Conservation (phyloP, 2,797 vertebrate genomes). For the Rhabdophis nuchalis region DNA sequence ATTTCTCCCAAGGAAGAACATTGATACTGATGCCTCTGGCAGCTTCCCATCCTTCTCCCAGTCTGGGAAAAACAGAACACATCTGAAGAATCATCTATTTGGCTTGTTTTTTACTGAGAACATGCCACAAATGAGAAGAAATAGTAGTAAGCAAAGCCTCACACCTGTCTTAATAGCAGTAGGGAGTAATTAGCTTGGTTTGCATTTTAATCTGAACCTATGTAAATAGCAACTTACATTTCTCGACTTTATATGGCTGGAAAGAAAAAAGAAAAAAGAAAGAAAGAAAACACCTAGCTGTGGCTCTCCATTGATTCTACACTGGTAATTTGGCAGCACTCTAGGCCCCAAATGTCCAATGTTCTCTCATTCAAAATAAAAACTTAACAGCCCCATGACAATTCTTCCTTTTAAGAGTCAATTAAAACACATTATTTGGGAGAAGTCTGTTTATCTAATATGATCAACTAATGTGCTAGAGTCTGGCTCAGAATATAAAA, state of each 20-base stretch:
- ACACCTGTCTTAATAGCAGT: not conserved
- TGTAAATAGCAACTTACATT: not conserved
- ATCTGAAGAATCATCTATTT: not conserved
- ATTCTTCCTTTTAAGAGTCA: not conserved
- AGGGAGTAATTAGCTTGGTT: not conserved
- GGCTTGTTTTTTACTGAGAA: not conserved
- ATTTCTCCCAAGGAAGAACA: not conserved
- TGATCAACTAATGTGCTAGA: not conserved
- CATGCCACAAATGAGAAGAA: not conserved
- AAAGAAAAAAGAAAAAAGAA: not conserved
- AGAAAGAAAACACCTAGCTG: not conserved
- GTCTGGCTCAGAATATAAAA: not conserved
- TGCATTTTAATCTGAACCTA: not conserved
- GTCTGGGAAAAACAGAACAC: not conserved
- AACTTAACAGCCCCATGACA: not conserved
- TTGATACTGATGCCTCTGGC: not conserved
- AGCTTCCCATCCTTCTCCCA: not conserved
- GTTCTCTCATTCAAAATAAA: not conserved
- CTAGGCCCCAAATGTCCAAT: not conserved
- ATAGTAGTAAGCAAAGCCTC: not conserved
- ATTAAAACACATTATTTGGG: not conserved
- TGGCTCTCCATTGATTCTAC: not conserved
- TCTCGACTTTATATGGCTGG: not conserved
- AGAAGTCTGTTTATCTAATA: not conserved
- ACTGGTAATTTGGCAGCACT: not conserved